Conservation (phyloP, 2,888 invertebrate species). For the Octonoba sinensis region DNA sequence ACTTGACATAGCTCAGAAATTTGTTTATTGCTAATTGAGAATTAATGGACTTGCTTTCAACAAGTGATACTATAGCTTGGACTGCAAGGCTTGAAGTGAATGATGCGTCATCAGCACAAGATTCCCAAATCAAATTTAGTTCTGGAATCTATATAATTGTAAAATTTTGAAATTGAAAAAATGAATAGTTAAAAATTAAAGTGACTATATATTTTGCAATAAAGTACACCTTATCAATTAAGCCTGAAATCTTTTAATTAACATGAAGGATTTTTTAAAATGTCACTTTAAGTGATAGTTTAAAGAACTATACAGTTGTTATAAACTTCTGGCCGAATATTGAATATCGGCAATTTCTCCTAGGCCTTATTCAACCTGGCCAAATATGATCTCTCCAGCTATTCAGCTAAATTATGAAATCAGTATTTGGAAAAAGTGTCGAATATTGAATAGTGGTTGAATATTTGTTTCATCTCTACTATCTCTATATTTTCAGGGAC, state of each 20-base stretch:
- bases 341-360: too few species aligned
- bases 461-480: too few species aligned
- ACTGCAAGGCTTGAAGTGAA: conserved; percentile 39
- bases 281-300: background rate
- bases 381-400: too few species aligned
- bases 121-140: conserved; percentile 46
- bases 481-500: too few species aligned
- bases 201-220: background rate
- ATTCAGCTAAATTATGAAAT: too few species aligned
- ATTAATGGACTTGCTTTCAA: conserved; percentile 20
- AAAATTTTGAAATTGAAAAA: background rate
- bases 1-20: conserved; percentile 30
- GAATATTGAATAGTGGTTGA: too few species aligned
- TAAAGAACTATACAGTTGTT: background rate
- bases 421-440: too few species aligned
- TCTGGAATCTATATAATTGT: conserved; percentile 34
- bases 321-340: too few species aligned
- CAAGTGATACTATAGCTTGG: conserved; percentile 31
- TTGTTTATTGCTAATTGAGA: conserved; percentile 24
- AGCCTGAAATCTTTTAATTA: too few species aligned
- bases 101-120: conserved; percentile 27
- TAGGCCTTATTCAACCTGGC: too few species aligned
- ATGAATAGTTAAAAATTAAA: background rate
- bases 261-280: too few species aligned
- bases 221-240: background rate